Base-by-base conservation (phyloP, 92 coral and sea anemone species). In the Meandrina meandrites region DNA sequence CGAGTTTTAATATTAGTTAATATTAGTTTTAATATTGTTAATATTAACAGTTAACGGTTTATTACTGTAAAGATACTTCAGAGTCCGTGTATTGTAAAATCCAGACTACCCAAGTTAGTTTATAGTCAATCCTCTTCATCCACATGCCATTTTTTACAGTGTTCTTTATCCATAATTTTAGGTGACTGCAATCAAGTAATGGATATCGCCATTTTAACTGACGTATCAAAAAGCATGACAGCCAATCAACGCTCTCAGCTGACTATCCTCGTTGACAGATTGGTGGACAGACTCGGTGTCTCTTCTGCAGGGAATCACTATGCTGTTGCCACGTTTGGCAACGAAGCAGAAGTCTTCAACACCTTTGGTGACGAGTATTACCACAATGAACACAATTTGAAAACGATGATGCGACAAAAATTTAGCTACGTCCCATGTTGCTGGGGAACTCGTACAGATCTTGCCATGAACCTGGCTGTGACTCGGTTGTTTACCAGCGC, bases 381-480 rank as follows among this genome's bases (percentile, higher is more conserved):
- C 83, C 21, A 80, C 83, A 24, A 58, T 21, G 40, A 22, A 36
- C 5, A 21, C 8, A n/a, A 60, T 9, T 30, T 80, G 50, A 34
- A 36, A 34, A n/a, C 10, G 6, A 13, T 21, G 24, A 8, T 80
- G 53, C 22, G 19, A n/a, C 1, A 58, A 6, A 35, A 14, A 11
- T 35, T 62, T n/a, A 8, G 17, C 24, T 18, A 1, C n/a, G 21
- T 18, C 1, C 53, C 74, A 21, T 31, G 19, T 14, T 10, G 16
- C 6, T 80, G 83, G 83, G 83, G 83, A 80, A 62, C 83, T 34
- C 83, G 83, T 1, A 17, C 72, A 34, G 83, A 80, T 62, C 40
- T 80, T 24, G 83, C 83, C 45, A 35, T 80, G 66, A 14, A 34
- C 17, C 3, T 27, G 34, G 56, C 84, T 24, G 73, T 70, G 47